Base-by-base conservation (phyloP, 37 sponge, comb jelly and placozoan species). In the Eunapius fragilis region DNA sequence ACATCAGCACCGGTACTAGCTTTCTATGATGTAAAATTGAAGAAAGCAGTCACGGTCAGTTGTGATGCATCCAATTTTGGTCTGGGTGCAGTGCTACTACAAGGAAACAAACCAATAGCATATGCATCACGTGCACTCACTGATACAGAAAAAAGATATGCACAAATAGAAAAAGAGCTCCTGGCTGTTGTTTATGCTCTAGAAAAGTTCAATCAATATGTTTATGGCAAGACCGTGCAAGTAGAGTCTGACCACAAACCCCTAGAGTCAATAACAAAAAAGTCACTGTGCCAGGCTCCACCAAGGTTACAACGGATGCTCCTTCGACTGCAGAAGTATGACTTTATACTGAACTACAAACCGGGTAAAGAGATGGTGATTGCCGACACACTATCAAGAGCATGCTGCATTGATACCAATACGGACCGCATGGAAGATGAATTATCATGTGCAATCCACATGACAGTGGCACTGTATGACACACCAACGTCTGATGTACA, bases 161-260 rank as follows among this genome's bases (percentile, higher is more conserved):
- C 76, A 1, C 76, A 74, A 7, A 84, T 84, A 27, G 75, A 84
- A 37, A 76, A 68, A 25, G 86, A 85, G 70, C 35, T 70, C 41
- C 26, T 82, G 19, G 86, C 77, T 7, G 33, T 77, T 17, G 86
- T 68, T 36, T 76, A 72, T 37, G 23, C 77, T 85, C 72, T 71
- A 85, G 28, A 47, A 85, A n/a, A n/a, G n/a, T n/a, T n/a, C n/a
- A n/a, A n/a, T n/a, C n/a, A n/a, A 25, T 85, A 85, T 47, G 69
- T 85, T 0, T 77, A 70, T 77, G 86, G 86, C 13, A 41, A 41
- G 41, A 41, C 41, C 41, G 41, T 41, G 41, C 41, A 70, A 22
- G 80, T 86, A 0, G 80, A 86, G 25, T 79, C 87, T 26, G 87
- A 86, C 80, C 87, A 86, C 87, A 79, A 79, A 41, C 80, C 80